Evolutionary conservation across 2,797 vertebrate genomes (phyloP), one percentile per base, ranked within the genome.

Genomic region (Sebastes umbrosus): DNA sequence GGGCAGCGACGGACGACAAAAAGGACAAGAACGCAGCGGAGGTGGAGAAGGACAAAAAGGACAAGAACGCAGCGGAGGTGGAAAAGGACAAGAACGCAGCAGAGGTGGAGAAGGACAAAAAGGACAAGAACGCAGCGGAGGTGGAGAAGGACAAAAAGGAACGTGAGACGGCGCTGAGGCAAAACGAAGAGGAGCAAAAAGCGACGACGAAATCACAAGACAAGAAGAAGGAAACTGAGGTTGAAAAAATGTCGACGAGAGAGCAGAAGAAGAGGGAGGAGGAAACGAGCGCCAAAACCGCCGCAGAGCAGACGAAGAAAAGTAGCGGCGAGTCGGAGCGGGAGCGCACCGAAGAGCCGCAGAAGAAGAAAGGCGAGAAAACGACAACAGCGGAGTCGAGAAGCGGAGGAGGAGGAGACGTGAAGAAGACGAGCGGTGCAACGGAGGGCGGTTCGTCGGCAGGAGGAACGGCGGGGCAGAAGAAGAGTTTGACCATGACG

Each of bases 401-500:
- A 3, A 2, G 5, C 1, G 20, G 2, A 4, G 16, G 16, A 78
- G 50, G 12, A 36, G 36, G 12, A 36, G 46, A 20, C 6, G 8
- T 20, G 46, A 24, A 63, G 11, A 25, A 27, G 27, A 3, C 2
- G 5, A 32, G 39, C 34, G n/a, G 6, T 8, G 13, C 14, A 3
- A 12, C 27, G 1, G 34, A 25, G 54, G 4, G 34, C 1, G 54
- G 18, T 0, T 24, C 20, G 0, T 43, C 46, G 0, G 50, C 16
- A 0, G 62, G 27, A 29, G 69, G 4, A 32, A 34, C 14, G 75
- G 16, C 0, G 69, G 32, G 59, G 34, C 46, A 50, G 63, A 66
- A 70, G 59, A 83, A 79, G 58, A 74, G 29, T 1, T 3, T 46
- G 3, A 55, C 52, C 13, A 14, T 82, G 70, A 86, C 93, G 22